Evolutionary conservation across 1,140 invertebrate genomes (phyloP), one percentile per base, ranked within the genome.

Genomic region (Aphis craccivora): DNA sequence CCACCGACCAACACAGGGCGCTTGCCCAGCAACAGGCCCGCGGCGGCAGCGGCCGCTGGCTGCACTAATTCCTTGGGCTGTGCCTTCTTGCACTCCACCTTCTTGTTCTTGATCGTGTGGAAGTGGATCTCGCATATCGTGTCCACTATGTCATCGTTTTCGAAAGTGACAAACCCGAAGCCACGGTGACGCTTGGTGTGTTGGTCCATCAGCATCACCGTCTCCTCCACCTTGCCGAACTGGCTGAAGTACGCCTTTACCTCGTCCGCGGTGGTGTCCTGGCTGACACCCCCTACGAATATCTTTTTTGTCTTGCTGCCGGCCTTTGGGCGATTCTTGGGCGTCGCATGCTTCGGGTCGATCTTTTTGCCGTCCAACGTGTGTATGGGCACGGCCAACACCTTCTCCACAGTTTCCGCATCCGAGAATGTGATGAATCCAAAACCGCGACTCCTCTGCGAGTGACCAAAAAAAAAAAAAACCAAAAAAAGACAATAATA

Each of bases 281-380:
- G 98, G 93, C 97, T 98, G 43, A 99, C 98, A 76, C 98, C 98
- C 55, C 98, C 98, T 3, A 98, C 98, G 95, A 98, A 98, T 94
- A 98, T 98, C 95, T 98, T 98, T 95, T 98, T 98, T 93, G 98
- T 98, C 95, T 98, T 97, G 95, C 98, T 98, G 81, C 97, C 97
- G 94, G 97, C 97, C 94, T 97, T 98, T 51, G 97, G 97, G n/a
- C 97, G 96, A 94, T 98, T 98, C 95, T 98, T 98, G 91, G 98
- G 98, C 60, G 98, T 98, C 91, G 98, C 98, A 96, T 98, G 98
- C 95, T 98, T 98, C 40, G 98, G 98, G 95, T 98, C 98, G 95
- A 98, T 98, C 96, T 98, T 98, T 96, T 99, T 99, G 93, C 98
- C 98, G 95, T 99, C 98, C 94, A 99, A 96, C 93, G 98, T 98